A percentile compares a stretch with the other conserved stretches of the same genome.
Conservation (phyloP, 2,113 vertebrate species). For the Marcusenius ussheri region DNA sequence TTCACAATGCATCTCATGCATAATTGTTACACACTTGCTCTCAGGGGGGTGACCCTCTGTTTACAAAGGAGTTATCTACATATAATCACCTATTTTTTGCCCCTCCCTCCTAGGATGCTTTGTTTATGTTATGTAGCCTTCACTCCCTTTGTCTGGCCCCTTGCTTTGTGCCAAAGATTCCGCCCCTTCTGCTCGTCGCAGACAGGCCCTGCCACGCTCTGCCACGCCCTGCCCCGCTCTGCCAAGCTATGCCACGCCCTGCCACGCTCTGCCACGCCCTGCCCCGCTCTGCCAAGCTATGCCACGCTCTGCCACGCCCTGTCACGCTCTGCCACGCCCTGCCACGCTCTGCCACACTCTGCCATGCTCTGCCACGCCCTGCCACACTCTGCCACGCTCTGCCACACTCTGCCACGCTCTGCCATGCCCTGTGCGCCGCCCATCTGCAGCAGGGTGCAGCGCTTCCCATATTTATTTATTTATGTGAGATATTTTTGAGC, state of each 20-base stretch:
- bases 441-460: too few relatives aligned
- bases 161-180: neutral
- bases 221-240: too few relatives aligned
- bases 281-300: too few relatives aligned
- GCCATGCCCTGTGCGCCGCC: neutral
- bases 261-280: too few relatives aligned
- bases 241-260: too few relatives aligned
- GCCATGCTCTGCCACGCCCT: too few relatives aligned
- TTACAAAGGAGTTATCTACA: neutral
- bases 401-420: too few relatives aligned
- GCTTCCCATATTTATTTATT: neutral
- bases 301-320: too few relatives aligned
- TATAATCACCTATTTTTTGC: neutral
- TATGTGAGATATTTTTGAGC: neutral
- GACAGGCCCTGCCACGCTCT: neutral
- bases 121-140: neutral
- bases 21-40: neutral
- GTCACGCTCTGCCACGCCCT: too few relatives aligned
- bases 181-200: too few relatives aligned
- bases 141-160: neutral
- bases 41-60: neutral
- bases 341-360: too few relatives aligned
- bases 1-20: neutral
- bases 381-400: too few relatives aligned
- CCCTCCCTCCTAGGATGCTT: neutral